Conservation (phyloP, 2,113 vertebrate species). For the Mormoops blainvillei region DNA sequence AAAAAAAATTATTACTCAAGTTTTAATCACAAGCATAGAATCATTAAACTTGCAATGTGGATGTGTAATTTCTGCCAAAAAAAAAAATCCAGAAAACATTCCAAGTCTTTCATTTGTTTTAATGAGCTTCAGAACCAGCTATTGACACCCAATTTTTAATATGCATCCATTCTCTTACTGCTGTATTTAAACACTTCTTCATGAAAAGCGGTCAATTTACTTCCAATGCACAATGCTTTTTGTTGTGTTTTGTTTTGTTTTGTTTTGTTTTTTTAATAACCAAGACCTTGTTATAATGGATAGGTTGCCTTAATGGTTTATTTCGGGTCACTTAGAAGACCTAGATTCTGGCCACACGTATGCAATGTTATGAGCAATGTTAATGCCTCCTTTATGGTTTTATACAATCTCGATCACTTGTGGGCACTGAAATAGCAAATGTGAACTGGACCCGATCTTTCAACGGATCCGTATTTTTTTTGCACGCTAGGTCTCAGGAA, state of each 20-base stretch:
- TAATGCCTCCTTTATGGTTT: neutral
- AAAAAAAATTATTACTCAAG: slow-evolving; percentile 56
- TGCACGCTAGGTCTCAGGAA: neutral
- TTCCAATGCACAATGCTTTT: slow-evolving; percentile 39
- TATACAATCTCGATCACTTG: neutral
- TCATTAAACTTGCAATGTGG: slow-evolving; percentile 62
- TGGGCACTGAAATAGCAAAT: neutral
- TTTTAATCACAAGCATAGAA: slow-evolving; percentile 61
- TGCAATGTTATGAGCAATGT: neutral
- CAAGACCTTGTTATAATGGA: slow-evolving; percentile 27
- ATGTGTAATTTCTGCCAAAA: slow-evolving; percentile 66
- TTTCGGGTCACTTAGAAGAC: neutral
- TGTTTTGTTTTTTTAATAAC: slow-evolving; percentile 21
- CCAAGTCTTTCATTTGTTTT: slow-evolving; percentile 69
- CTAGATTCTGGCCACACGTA: neutral
- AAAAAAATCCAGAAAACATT: slow-evolving; percentile 51
- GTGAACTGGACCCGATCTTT: neutral
- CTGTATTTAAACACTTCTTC: slow-evolving; percentile 32
- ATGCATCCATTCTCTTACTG: slow-evolving; percentile 12
- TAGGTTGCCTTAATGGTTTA: neutral
- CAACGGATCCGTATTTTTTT: neutral
- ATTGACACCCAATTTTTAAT: slow-evolving; percentile 58
- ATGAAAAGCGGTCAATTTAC: slow-evolving; percentile 28
- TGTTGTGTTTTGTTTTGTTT: too few relatives aligned
- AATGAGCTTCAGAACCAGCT: slow-evolving; percentile 70